Evolutionary conservation across 1,140 invertebrate species (phyloP).

Genomic region (Dryas iulia): DNA sequence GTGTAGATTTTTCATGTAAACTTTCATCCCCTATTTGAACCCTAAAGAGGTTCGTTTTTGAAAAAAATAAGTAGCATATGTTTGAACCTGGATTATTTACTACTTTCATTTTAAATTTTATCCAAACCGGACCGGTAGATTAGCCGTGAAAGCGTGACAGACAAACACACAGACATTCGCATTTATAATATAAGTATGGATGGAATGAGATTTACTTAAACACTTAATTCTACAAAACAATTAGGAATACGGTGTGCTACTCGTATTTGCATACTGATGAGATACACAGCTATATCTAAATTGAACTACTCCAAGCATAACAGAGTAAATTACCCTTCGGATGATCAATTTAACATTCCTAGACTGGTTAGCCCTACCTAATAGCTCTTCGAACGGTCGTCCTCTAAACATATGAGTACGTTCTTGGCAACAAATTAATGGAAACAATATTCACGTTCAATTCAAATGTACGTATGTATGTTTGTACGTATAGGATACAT

Average conservation of each 20-base stretch:
- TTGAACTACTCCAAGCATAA: background rate
- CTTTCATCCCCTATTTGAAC: no score
- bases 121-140: no score
- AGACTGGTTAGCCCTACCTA: background rate
- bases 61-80: no score
- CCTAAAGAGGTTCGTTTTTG: no score
- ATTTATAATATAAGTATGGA: no score
- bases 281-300: background rate
- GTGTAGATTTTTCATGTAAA: no score
- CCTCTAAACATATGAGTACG: background rate
- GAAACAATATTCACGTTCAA: background rate
- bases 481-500: no score
- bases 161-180: no score
- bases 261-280: background rate
- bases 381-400: background rate
- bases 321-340: background rate
- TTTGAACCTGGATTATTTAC: no score
- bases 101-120: no score
- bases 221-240: background rate
- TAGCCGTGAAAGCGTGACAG: no score
- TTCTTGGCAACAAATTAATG: background rate
- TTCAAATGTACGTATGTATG: no score
- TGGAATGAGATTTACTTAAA: background rate
- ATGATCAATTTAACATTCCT: slow-evolving; percentile 2
- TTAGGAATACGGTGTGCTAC: background rate